Conservation (phyloP, 1,140 invertebrate genomes). For the Sitophilus oryzae region DNA sequence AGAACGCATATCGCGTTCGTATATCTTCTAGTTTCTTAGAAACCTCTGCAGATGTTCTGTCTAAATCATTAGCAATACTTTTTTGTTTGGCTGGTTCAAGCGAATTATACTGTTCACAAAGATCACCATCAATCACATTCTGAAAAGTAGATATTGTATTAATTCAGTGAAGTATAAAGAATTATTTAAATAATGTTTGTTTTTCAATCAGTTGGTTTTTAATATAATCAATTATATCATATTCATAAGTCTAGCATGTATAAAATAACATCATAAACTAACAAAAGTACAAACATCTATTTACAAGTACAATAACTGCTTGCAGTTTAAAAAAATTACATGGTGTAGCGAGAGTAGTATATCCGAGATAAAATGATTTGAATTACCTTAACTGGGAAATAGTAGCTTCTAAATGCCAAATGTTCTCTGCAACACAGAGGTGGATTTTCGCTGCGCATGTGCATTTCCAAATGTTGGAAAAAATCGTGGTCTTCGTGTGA, state of each 20-base stretch:
- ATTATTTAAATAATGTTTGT: too few species aligned
- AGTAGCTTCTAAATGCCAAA: slow-evolving; percentile 93
- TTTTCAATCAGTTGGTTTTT: too few species aligned
- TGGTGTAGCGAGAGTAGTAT: too few species aligned
- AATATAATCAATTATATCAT: slow-evolving; percentile 21
- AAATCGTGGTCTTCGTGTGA: slow-evolving; percentile 98
- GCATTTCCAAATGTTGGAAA: slow-evolving; percentile 99
- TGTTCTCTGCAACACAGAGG: slow-evolving; percentile 97
- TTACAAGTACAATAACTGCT: too few species aligned
- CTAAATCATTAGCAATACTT: slow-evolving; percentile 88
- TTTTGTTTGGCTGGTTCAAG: slow-evolving; percentile 92
- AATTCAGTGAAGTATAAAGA: too few species aligned
- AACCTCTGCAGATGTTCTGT: slow-evolving; percentile 91
- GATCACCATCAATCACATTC: slow-evolving; percentile 97
- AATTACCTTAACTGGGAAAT: slow-evolving; percentile 96
- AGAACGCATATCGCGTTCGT: slow-evolving; percentile 90
- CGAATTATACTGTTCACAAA: slow-evolving; percentile 98
- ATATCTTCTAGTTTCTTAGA: slow-evolving; percentile 94
- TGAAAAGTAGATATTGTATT: too few species aligned
- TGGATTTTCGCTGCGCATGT: slow-evolving; percentile 95
- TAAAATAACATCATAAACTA: slow-evolving; percentile 36
- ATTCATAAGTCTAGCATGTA: slow-evolving; percentile 42
- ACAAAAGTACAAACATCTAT: too few species aligned
- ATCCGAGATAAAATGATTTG: too few species aligned
- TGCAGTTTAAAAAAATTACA: too few species aligned